Evolutionary conservation across 2,113 vertebrate genomes (phyloP), one percentile per base, ranked within the genome.

Genomic region (Oncorhynchus mykiss): DNA sequence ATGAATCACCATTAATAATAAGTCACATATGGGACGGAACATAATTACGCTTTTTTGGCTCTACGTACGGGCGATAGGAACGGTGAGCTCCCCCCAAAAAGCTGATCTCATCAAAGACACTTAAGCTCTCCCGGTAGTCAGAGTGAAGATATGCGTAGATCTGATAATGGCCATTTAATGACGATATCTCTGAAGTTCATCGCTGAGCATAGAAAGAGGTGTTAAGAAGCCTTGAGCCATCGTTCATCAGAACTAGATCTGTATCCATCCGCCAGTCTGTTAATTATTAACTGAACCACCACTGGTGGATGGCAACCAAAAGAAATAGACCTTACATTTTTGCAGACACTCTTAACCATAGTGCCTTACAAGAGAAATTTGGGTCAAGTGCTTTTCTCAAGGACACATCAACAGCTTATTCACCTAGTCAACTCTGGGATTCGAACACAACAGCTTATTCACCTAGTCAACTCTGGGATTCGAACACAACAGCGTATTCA

Each of bases 1-100:
- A 92, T 92, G 87, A 92, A 91, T 91, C 90, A 89, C 85, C 81
- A 91, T 92, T 91, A 93, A 92, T 93, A 93, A 92, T 91, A 92
- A 92, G 91, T 90, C 87, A 89, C 90, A 93, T 90, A 92, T 90
- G 90, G 89, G 89, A 89, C 88, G 86, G 91, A 87, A 89, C 89
- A 86, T 86, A 92, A 91, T 88, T 90, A 90, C 85, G 82, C 82
- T 82, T 90, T 88, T 90, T 88, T 92, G 91, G 90, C 16, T 16
- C 90, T 92, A 88, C 90, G 80, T 92, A 88, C 90, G 82, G 89
- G 91, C 92, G 72, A 86, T 88, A 89, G 87, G 87, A 79, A 79
- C 79, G 74, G 84, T 88, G 90, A 88, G 87, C 80, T 79, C 80
- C 77, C 85, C 14, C 83, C 2, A 59, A 88, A 90, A 88, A 88